These are phyloP conservation scores for Xanthostigma xanthostigma DNA, from an alignment of 2,888 invertebrate species.

Conservation along the genomic window DNA sequence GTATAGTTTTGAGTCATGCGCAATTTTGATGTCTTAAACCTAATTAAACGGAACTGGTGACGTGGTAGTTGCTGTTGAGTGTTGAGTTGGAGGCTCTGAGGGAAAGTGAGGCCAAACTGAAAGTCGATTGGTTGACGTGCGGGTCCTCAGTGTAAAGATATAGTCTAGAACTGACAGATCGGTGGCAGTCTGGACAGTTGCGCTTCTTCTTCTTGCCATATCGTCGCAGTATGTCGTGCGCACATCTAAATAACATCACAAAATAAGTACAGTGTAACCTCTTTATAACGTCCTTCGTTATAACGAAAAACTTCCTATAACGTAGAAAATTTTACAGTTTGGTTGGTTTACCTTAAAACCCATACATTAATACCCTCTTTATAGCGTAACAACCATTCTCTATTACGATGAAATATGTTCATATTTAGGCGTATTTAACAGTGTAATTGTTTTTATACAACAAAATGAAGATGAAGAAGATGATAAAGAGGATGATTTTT, in stretches of 20 bases:
- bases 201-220: slow-evolving; percentile 48
- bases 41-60: slow-evolving; percentile 36
- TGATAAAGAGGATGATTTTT: too few relatives aligned
- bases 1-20: too few relatives aligned
- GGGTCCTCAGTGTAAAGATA: slow-evolving; percentile 30
- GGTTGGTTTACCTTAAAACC: too few relatives aligned
- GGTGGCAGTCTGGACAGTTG: slow-evolving; percentile 56
- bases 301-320: too few relatives aligned
- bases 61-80: slow-evolving; percentile 32
- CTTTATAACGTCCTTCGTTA: too few relatives aligned
- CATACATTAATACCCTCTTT: too few relatives aligned
- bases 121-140: slow-evolving; percentile 5
- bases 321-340: too few relatives aligned
- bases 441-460: too few relatives aligned
- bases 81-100: slow-evolving; percentile 28
- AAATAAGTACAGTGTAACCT: neutral
- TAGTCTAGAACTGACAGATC: slow-evolving; percentile 47
- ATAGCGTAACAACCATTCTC: too few relatives aligned
- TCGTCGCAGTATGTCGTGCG: slow-evolving; percentile 47
- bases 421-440: too few relatives aligned
- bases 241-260: slow-evolving; percentile 35
- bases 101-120: slow-evolving; percentile 27
- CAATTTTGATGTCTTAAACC: neutral
- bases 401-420: too few relatives aligned
- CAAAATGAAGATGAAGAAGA: too few relatives aligned